Base-by-base conservation (phyloP, 2,113 vertebrate species). In the Dasyprocta punctata region DNA sequence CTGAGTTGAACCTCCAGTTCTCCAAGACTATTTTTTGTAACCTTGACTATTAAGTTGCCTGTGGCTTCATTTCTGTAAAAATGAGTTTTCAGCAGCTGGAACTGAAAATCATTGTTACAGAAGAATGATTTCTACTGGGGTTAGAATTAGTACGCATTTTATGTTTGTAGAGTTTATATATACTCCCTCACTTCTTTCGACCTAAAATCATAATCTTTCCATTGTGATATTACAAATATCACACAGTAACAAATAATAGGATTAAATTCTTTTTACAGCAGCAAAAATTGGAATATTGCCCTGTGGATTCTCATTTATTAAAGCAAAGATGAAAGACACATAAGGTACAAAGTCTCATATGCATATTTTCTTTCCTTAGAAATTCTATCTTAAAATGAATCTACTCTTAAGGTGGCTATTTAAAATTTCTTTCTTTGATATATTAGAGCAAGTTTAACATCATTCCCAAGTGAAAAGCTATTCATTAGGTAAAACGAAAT, bases 121-220 rank as follows among this genome's bases (percentile, higher is more conserved):
- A 83, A 97, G 78, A 83, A 85, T 97, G 71, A 97, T 98, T 98
- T 98, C 78, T 54, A 95, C 90, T 97, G 71, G 90, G 83, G 3
- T 94, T 97, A 96, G 73, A 96, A 97, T 97, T 98, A 96, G 96
- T 88, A 88, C 75, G 94, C 47, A 96, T 97, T 95, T 97, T 91
- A 82, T 96, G 69, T 69, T 97, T 98, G 96, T 78, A 86, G 47
- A 85, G 5, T 96, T 96, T 96, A 90, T 60, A 69, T 73, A 49
- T 30, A 58, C 38, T 93, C 28, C 78, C 86, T 38, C 38, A n/a
- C 52, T 92, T 93, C 44, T 94, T 83, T 61, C 1, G 49, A 78
- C 28, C 65, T 67, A 9, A 97, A 95, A 26, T 77, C 71, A 83
- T 65, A 83, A 85, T 91, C 61, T 92, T 95, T 65, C 90, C 63